Evolutionary conservation across 2,113 vertebrate genomes (phyloP), one percentile per base, ranked within the genome.

Genomic region (Ictalurus punctatus): DNA sequence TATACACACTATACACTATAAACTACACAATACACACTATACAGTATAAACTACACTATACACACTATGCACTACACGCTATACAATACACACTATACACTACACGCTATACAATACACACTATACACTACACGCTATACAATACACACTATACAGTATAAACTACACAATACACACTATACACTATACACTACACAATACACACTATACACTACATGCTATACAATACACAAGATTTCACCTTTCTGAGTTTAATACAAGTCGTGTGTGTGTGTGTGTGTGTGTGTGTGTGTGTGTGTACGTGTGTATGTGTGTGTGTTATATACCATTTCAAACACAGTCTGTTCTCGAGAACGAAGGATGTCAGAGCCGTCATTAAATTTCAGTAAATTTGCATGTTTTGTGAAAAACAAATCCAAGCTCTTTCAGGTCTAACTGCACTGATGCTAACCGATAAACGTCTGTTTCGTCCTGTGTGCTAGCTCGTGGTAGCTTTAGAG

Each of bases 361-460:
- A 40, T 13, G 9, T 10, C 19, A 48, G 19, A 56, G 14, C 16
- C 30, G 19, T 56, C 52, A 56, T 5, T 56, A 13, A 27, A 52
- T 54, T 52, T 30, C 19, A 21, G n/a, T 37, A 34, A 37, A 61
- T 61, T 63, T 83, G 10, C n/a, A 63, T 83, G 19, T 40, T 61
- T 40, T 40, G 61, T 10, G 2, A 34, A 6, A 37, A 61, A 25
- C 27, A 27, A 83, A 0, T 81, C 8, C 16, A 23, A 14, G 7
- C 44, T 16, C 14, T 79, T 80, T 82, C 79, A 82, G 54, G 56
- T 83, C 58, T 40, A 56, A 61, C 81, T 58, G n/a, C 54, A 83
- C 34, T 9, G 56, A 83, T 83, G 81, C 81, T 63, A 83, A 59
- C n/a, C 12, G 21, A 40, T 83, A 40, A 13, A 25, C 2, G 30